Percentiles rank a stretch among this genome's conserved stretches.
These are phyloP conservation scores for Peromyscus attwateri DNA, from an alignment of 2,797 vertebrate genomes.

Conservation along the genomic window DNA sequence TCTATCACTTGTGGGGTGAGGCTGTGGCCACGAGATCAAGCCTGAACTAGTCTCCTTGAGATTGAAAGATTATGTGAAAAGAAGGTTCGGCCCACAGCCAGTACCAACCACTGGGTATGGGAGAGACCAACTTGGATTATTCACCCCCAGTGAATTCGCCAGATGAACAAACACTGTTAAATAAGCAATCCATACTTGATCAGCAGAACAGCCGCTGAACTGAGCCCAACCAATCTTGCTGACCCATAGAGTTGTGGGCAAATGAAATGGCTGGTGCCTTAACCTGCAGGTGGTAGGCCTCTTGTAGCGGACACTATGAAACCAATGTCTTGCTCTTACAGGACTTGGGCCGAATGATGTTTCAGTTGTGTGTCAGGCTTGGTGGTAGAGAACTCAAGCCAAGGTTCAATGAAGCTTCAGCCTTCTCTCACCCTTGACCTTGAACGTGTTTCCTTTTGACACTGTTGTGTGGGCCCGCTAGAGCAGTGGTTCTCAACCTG, in stretches of 20 bases:
- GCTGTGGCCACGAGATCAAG: no score
- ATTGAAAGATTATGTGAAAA: background rate
- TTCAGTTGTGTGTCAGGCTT: background rate
- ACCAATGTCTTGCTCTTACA: background rate
- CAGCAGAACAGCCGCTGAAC: background rate
- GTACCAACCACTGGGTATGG: background rate
- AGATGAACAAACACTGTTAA: background rate
- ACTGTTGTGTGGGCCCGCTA: background rate
- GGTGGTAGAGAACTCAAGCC: background rate
- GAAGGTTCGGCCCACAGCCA: background rate
- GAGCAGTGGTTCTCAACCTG: background rate
- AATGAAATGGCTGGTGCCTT: background rate
- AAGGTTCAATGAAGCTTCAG: background rate
- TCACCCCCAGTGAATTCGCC: background rate
- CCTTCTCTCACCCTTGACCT: background rate
- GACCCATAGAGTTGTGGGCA: background rate
- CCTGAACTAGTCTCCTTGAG: background rate
- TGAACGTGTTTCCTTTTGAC: background rate
- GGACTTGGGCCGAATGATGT: background rate
- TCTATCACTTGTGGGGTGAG: background rate
- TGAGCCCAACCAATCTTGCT: background rate
- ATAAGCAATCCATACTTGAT: background rate
- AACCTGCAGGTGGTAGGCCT: background rate
- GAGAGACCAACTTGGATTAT: background rate
- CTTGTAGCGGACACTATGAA: constrained; percentile 14